phyloP scores from a whole-genome alignment of 2,113 vertebrate species.

The Chroicocephalus ridibundus region DNA sequence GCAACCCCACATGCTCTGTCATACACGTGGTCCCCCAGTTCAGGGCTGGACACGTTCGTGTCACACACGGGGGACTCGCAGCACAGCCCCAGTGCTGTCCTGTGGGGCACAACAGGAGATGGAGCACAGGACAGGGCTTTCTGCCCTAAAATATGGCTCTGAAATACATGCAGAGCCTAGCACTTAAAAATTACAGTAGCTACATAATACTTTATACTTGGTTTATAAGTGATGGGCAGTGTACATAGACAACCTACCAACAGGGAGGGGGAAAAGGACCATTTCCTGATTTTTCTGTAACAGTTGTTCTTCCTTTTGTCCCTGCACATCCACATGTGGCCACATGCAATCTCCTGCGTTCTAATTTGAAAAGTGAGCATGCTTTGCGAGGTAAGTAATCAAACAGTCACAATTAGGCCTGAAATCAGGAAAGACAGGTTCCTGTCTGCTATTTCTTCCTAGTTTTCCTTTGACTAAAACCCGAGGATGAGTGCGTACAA shows the following conservation, averaged over 20 bases:
- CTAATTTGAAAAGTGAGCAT: neutral
- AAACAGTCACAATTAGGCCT: neutral
- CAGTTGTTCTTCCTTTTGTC: neutral
- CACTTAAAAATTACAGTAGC: neutral
- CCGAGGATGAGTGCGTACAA: neutral
- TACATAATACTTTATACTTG: too few relatives aligned
- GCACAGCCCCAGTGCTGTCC: neutral
- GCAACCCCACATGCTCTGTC: too few relatives aligned
- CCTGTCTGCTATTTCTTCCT: neutral
- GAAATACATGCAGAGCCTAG: neutral
- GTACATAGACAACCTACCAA: neutral
- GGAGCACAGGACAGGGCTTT: too few relatives aligned
- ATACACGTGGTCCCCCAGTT: too few relatives aligned
- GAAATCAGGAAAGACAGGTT: neutral
- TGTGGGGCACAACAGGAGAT: neutral
- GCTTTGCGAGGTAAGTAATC: neutral
- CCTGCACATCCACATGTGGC: neutral
- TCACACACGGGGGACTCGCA: accelerated
- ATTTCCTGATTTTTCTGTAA: neutral
- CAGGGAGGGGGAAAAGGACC: neutral
- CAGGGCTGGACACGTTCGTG: neutral
- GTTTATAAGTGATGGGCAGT: neutral
- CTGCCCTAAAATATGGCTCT: neutral
- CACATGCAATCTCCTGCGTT: neutral
- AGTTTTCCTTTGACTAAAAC: neutral